Evolutionary conservation across 2,888 invertebrate genomes (phyloP).

Genomic region (Amphipoea lucens): DNA sequence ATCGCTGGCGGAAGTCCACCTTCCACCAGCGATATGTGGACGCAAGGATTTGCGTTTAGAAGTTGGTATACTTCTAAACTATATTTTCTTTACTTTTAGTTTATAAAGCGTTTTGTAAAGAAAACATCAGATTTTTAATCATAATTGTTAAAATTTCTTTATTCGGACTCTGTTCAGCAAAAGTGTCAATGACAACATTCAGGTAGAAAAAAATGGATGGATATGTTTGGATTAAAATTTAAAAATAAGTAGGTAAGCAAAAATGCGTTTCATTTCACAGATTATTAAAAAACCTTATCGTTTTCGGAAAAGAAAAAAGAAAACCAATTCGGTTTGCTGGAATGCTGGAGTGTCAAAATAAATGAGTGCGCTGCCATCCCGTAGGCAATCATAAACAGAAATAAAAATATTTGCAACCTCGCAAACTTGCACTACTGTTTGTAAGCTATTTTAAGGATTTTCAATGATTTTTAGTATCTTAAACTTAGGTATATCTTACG

Average conservation of each 20-base stretch:
- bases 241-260: too few species aligned
- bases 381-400: slow-evolving; percentile 5
- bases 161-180: not conserved
- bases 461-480: not conserved
- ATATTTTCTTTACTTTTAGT: not conserved
- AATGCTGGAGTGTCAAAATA: slow-evolving; percentile 18
- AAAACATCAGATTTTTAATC: not conserved
- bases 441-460: not conserved
- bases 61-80: too few species aligned
- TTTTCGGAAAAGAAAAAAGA: not conserved
- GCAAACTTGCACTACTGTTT: slow-evolving; percentile 5
- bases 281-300: not conserved
- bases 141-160: not conserved
- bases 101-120: not conserved
- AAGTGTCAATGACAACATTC: not conserved
- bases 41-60: too few species aligned
- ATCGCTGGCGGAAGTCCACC: too few species aligned
- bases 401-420: slow-evolving; percentile 23
- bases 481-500: not conserved
- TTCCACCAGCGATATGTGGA: too few species aligned
- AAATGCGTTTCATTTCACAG: not conserved
- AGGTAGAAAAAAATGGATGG: too few species aligned
- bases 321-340: not conserved
- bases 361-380: not conserved
- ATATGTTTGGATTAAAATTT: too few species aligned